Conservation (phyloP, 2,888 invertebrate genomes). For the Drosophila demipolita region DNA sequence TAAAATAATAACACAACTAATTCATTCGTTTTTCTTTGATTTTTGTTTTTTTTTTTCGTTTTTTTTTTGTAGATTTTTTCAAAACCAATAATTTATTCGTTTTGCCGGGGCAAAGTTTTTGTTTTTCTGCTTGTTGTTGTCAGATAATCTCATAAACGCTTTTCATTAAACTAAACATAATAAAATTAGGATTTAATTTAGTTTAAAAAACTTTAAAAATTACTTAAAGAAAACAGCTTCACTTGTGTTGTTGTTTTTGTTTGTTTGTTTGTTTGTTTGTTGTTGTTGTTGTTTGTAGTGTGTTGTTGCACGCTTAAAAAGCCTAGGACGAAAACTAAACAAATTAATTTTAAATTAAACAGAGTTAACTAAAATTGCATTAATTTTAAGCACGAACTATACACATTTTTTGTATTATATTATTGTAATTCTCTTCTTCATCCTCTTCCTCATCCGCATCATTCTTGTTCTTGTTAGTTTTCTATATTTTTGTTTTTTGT, state of each 20-base stretch:
- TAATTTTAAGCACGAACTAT: constrained; percentile 78
- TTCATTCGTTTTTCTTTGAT: constrained; percentile 64
- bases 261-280: constrained; percentile 46
- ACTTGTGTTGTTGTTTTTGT: constrained; percentile 59
- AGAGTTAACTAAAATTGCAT: constrained; percentile 81
- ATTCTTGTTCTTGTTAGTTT: constrained; percentile 35
- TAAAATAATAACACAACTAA: constrained; percentile 74
- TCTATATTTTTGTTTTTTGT: constrained; percentile 46
- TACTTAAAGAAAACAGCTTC: constrained; percentile 82
- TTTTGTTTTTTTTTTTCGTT: constrained; percentile 43
- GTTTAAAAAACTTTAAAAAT: constrained; percentile 79
- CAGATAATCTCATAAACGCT: constrained; percentile 75
- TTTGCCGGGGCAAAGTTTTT: constrained; percentile 62
- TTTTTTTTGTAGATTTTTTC: constrained; percentile 59
- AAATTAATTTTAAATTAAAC: constrained; percentile 80
- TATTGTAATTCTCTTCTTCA: constrained; percentile 29
- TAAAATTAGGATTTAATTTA: constrained; percentile 73
- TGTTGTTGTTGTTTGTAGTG: constrained; percentile 38
- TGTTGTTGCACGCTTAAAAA: constrained; percentile 53
- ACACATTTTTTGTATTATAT: constrained; percentile 58
- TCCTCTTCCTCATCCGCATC: not conserved
- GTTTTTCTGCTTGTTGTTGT: constrained; percentile 49
- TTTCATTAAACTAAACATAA: constrained; percentile 77
- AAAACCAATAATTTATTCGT: constrained; percentile 73
- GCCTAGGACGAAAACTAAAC: constrained; percentile 70